A percentile compares a stretch with the other conserved stretches of the same genome.
Conservation (phyloP, 2,888 invertebrate species). For the Drosophila sordidapex region DNA sequence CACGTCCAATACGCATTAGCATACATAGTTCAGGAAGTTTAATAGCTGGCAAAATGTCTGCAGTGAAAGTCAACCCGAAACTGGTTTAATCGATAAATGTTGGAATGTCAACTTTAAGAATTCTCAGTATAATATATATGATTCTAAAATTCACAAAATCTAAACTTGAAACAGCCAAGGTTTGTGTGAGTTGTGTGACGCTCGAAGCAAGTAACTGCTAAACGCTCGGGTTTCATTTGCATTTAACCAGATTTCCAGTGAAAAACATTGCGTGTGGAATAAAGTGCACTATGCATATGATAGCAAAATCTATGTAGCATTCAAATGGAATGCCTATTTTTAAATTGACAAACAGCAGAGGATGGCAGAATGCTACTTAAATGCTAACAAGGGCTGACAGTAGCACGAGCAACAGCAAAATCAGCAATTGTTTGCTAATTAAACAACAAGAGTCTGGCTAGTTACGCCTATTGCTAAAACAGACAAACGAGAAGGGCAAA, state of each 20-base stretch:
- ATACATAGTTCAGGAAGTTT: constrained; percentile 36
- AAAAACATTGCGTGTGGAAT: constrained; percentile 73
- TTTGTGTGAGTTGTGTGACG: background rate
- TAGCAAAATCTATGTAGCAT: constrained; percentile 46
- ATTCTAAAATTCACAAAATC: background rate
- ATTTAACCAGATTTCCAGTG: constrained; percentile 66
- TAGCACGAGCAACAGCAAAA: constrained; percentile 46
- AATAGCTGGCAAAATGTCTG: constrained; percentile 6
- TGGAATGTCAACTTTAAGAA: background rate
- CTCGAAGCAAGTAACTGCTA: constrained; percentile 5
- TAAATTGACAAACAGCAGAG: constrained; percentile 39
- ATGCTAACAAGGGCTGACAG: constrained; percentile 70
- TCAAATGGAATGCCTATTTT: constrained; percentile 60
- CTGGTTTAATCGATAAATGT: constrained; percentile 14
- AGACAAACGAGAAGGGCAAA: constrained; percentile 13
- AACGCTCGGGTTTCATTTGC: constrained; percentile 52
- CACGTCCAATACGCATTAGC: constrained; percentile 31
- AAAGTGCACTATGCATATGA: constrained; percentile 51
- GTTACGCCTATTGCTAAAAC: constrained; percentile 16
- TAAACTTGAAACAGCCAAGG: constrained; percentile 8
- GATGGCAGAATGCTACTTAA: constrained; percentile 24
- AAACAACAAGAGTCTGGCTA: constrained; percentile 63
- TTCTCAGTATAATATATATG: background rate
- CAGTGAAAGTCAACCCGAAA: constrained; percentile 31
- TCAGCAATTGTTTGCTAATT: constrained; percentile 63